These are phyloP conservation scores for Heliconius charithonia DNA, from an alignment of 2,888 invertebrate species.

Conservation along the genomic window DNA sequence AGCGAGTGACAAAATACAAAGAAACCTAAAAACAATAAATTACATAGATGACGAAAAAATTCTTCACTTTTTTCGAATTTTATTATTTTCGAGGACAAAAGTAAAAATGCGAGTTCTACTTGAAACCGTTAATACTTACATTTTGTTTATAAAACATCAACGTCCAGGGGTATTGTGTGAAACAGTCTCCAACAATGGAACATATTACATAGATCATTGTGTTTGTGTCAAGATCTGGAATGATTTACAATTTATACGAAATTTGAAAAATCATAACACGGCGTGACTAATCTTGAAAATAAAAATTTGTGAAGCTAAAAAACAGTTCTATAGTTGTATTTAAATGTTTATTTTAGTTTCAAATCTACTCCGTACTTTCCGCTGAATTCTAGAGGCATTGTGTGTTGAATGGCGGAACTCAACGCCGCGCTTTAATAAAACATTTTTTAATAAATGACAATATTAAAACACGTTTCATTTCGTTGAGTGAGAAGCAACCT, in stretches of 20 bases:
- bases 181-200: slow-evolving; percentile 72
- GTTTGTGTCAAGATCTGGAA: slow-evolving; percentile 12
- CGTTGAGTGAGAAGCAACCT: too few species aligned
- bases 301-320: too few species aligned
- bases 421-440: too few species aligned
- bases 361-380: too few species aligned
- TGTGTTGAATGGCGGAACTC: too few species aligned
- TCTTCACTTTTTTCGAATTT: slow-evolving; percentile 22
- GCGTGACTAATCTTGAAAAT: too few species aligned
- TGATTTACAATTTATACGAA: slow-evolving; percentile 10
- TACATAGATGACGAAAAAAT: slow-evolving; percentile 17
- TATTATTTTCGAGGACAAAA: slow-evolving; percentile 36
- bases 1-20: background rate
- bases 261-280: background rate
- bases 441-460: too few species aligned
- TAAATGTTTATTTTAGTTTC: too few species aligned
- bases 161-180: slow-evolving; percentile 68
- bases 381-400: too few species aligned
- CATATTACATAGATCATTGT: slow-evolving; percentile 32
- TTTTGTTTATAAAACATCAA: slow-evolving; percentile 73
- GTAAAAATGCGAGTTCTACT: slow-evolving; percentile 29
- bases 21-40: background rate
- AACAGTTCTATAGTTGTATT: too few species aligned
- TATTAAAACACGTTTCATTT: too few species aligned
- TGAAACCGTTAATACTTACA: slow-evolving; percentile 62